Evolutionary conservation across 2,888 invertebrate species (phyloP).

Genomic region (Drosophila colorata): DNA sequence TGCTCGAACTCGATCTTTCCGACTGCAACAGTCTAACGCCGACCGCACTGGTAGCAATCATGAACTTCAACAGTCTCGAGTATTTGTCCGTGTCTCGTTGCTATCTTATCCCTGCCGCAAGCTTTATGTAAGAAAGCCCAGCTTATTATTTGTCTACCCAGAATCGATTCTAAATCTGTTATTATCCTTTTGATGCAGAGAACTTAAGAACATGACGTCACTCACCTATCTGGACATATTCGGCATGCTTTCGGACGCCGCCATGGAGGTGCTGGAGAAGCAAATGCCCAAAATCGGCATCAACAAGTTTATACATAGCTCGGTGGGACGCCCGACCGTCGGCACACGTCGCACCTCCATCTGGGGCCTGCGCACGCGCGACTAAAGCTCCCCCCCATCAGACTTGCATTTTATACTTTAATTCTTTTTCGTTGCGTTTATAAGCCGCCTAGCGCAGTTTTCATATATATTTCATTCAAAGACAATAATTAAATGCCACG

Average conservation of each 20-base stretch:
- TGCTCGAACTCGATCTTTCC: conserved; percentile 94
- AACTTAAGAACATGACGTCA: conserved; percentile 88
- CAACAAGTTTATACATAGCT: conserved; percentile 92
- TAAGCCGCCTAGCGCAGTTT: conserved; percentile 45
- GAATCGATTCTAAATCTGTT: not conserved
- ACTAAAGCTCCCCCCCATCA: conserved; percentile 85
- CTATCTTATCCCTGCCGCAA: conserved; percentile 90
- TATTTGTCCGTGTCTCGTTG: conserved; percentile 93
- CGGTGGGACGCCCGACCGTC: conserved; percentile 95
- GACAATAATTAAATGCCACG: conserved; percentile 64
- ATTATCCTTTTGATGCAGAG: conserved; percentile 80
- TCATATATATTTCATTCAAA: conserved; percentile 57
- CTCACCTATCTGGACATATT: conserved; percentile 93
- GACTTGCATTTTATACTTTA: conserved; percentile 14
- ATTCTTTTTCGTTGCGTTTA: conserved; percentile 26
- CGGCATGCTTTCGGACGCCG: conserved; percentile 89
- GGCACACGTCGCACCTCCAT: conserved; percentile 94
- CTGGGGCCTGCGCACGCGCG: conserved; percentile 94
- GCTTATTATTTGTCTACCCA: not conserved
- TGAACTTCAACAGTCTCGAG: conserved; percentile 88
- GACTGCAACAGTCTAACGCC: conserved; percentile 92
- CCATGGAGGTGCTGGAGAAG: conserved; percentile 86
- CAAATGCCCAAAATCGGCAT: conserved; percentile 88
- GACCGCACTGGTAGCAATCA: conserved; percentile 87
- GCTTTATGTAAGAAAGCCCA: conserved; percentile 88